Percentiles rank a stretch among this genome's conserved stretches.
These are phyloP conservation scores for Plagodis dolabraria DNA, from an alignment of 2,888 invertebrate species.

Conservation along the genomic window DNA sequence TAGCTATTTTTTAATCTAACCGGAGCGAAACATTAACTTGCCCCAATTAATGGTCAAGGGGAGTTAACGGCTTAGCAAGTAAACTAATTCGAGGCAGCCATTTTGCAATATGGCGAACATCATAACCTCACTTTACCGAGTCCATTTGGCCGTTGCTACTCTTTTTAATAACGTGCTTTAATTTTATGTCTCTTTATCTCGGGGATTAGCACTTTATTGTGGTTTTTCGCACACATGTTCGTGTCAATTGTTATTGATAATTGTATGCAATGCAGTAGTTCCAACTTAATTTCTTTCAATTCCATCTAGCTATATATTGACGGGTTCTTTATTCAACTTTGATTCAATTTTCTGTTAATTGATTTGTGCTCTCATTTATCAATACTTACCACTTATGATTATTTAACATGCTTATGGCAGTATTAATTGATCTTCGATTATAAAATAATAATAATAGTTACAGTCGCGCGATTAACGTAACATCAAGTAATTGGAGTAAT, in stretches of 20 bases:
- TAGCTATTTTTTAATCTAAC: constrained; percentile 41
- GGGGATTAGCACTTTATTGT: constrained; percentile 68
- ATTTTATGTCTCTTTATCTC: constrained; percentile 77
- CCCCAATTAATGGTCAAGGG: constrained; percentile 43
- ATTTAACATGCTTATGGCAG: no score
- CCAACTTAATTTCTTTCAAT: no score
- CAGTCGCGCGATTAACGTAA: no score
- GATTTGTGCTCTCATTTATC: no score
- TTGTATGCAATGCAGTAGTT: constrained; percentile 2
- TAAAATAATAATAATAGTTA: no score
- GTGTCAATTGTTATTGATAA: constrained; percentile 38
- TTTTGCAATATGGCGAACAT: constrained; percentile 68
- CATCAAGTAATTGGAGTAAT: no score
- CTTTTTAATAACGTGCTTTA: constrained; percentile 80
- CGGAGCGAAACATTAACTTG: constrained; percentile 45
- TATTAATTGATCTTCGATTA: no score
- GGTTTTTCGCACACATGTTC: constrained; percentile 61
- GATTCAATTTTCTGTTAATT: no score
- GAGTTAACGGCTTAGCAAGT: constrained; percentile 49
- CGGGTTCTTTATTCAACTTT: no score
- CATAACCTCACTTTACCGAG: constrained; percentile 73
- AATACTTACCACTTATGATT: no score
- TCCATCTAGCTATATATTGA: no score
- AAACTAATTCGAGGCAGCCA: constrained; percentile 66
- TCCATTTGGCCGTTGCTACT: constrained; percentile 75